Conservation (phyloP, 2,113 vertebrate species). For the Alethe diademata region DNA sequence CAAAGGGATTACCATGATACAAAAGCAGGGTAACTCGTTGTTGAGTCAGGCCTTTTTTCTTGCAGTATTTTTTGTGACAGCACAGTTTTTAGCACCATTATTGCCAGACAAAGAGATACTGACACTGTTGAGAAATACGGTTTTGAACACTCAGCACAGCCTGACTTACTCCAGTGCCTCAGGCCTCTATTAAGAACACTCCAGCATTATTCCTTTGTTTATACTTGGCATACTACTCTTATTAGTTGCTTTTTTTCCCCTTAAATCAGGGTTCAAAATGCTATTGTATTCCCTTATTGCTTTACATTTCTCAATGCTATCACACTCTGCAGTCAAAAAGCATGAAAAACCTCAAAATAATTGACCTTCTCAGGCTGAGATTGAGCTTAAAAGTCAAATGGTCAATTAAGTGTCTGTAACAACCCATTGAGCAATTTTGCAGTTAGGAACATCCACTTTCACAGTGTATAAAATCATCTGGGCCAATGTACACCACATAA, state of each 20-base stretch:
- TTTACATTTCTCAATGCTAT: background rate
- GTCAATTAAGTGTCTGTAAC: background rate
- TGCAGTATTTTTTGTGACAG: background rate
- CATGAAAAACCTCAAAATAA: constrained; percentile 5
- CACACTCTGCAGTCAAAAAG: background rate
- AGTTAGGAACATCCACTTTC: background rate
- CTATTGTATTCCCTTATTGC: background rate
- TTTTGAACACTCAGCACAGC: background rate
- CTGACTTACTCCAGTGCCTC: background rate
- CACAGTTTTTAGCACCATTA: background rate
- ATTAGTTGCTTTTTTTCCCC: background rate
- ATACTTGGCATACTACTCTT: background rate
- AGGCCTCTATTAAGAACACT: constrained; percentile 23
- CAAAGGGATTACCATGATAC: background rate
- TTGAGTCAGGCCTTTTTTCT: background rate
- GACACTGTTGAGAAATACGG: background rate
- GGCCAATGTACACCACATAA: background rate
- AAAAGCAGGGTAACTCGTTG: background rate
- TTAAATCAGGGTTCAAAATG: background rate
- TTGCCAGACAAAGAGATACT: background rate
- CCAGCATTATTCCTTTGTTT: background rate
- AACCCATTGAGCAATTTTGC: constrained; percentile 31
- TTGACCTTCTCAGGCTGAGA: background rate
- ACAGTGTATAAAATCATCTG: background rate
- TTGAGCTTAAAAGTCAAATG: background rate